Evolutionary conservation across 1,140 invertebrate species (phyloP).

Genomic region (Mesaphorura yosii): DNA sequence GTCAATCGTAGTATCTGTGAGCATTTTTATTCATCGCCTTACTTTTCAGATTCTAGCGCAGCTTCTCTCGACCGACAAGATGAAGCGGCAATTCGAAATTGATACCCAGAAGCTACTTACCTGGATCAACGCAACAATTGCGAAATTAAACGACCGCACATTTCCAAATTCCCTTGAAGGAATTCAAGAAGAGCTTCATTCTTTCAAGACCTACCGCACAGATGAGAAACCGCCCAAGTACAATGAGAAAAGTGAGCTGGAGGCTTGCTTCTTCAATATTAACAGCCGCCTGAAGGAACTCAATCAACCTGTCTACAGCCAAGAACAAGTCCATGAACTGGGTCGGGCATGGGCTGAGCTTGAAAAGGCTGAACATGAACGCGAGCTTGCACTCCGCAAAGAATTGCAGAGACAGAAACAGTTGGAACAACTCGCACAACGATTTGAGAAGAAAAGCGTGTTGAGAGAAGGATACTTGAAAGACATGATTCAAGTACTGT

Average conservation of each 20-base stretch:
- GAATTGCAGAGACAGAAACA: constrained; percentile 86
- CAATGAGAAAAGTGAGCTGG: constrained; percentile 91
- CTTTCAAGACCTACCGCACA: constrained; percentile 92
- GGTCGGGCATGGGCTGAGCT: constrained; percentile 84
- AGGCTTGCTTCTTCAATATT: constrained; percentile 91
- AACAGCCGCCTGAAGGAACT: constrained; percentile 91
- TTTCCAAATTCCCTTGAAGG: constrained; percentile 94
- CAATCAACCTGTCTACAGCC: constrained; percentile 75
- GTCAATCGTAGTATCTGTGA: background rate
- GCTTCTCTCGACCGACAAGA: constrained; percentile 86
- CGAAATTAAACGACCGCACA: constrained; percentile 66
- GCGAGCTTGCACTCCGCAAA: constrained; percentile 81
- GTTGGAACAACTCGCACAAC: constrained; percentile 86
- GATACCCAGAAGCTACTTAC: constrained; percentile 73
- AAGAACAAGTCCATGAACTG: constrained; percentile 67
- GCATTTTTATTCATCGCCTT: background rate
- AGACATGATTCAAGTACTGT: constrained; percentile 94
- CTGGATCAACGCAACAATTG: constrained; percentile 85
- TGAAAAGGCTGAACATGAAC: constrained; percentile 85
- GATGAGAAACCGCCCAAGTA: constrained; percentile 98
- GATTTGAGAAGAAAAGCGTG: constrained; percentile 89
- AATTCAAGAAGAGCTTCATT: constrained; percentile 76
- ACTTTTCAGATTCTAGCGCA: constrained; percentile 79
- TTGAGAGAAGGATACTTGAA: constrained; percentile 86
- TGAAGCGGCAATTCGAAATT: constrained; percentile 76